Evolutionary conservation across 2,113 vertebrate species (phyloP).

Genomic region (Tichodroma muraria): DNA sequence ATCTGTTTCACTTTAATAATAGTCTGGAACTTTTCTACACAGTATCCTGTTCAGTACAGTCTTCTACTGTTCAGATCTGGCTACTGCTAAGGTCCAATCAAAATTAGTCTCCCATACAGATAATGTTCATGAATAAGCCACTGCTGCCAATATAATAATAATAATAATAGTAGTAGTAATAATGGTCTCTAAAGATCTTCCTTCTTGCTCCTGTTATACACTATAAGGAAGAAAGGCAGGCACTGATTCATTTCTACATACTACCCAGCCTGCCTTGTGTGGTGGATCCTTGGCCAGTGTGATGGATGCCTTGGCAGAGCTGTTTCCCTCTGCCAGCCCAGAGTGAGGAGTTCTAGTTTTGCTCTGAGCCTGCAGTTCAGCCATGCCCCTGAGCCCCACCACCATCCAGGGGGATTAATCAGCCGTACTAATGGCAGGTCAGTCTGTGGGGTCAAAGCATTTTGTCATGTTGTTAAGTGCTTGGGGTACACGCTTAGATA

Average conservation of each 20-base stretch:
- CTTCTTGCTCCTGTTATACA: neutral
- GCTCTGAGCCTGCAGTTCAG: neutral
- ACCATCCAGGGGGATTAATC: neutral
- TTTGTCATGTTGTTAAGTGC: conserved; percentile 3
- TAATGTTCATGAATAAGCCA: neutral
- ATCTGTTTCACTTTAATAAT: conserved; percentile 43
- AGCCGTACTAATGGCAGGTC: neutral
- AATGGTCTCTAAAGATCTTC: neutral
- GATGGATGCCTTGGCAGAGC: neutral
- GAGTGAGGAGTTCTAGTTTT: neutral
- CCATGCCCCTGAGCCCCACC: neutral
- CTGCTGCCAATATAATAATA: neutral
- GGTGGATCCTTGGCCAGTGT: neutral
- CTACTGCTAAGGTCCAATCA: neutral
- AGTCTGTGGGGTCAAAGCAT: neutral
- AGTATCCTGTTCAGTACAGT: neutral
- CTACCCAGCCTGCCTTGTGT: neutral
- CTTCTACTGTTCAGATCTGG: neutral
- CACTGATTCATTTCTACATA: neutral
- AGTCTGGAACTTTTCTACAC: conserved; percentile 20
- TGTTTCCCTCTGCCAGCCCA: neutral
- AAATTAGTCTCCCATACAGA: neutral
- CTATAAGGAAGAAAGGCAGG: neutral
- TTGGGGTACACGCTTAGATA: neutral
- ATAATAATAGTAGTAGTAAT: neutral